Evolutionary conservation across 2,113 vertebrate genomes (phyloP), one percentile per base, ranked within the genome.

Genomic region (Aegotheles bennettii): DNA sequence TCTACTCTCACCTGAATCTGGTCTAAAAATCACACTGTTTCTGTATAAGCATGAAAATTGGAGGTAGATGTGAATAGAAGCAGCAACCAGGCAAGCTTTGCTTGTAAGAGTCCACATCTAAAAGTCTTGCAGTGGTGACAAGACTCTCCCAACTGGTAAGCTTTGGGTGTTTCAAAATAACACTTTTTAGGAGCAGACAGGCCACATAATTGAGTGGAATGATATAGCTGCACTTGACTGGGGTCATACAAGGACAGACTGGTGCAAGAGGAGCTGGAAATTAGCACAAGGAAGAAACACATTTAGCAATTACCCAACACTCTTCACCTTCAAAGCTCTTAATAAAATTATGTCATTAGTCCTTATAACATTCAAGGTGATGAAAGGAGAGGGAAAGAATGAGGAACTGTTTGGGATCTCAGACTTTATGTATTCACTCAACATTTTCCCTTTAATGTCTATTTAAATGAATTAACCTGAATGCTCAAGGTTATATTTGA

Each of bases 311-410:
- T 96, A 84, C 50, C 65, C 70, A 89, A 63, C 75, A 79, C 28
- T 86, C 77, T 47, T 93, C 54, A 87, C 80, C 83, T 95, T 95
- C 94, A 94, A 81, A 95, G 67, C 75, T 75, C 54, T 90, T 94
- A 95, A 94, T 84, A 84, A 90, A 93, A 97, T 95, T 94, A 97
- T 95, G 81, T 93, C 73, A 89, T 95, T 95, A 95, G 89, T 93
- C 71, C 85, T 93, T 91, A 60, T 79, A 86, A 81, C 42, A 76
- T 69, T 93, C 63, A 89, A 93, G 84, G 83, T 95, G 94, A 95
- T 70, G 56, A 95, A 96, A 95, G 88, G 67, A 93, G 84, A 87
- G 19, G 47, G 13, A 88, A 95, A 95, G 92, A 96, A 94, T 87
- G 79, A 88, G 76, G 84, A 95, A 92, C 90, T 81, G 48, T 53